Percentiles rank a stretch among this genome's conserved stretches.
Evolutionary conservation across 2,888 invertebrate species (phyloP).

Genomic region (Pseudeuparius sepicola): DNA sequence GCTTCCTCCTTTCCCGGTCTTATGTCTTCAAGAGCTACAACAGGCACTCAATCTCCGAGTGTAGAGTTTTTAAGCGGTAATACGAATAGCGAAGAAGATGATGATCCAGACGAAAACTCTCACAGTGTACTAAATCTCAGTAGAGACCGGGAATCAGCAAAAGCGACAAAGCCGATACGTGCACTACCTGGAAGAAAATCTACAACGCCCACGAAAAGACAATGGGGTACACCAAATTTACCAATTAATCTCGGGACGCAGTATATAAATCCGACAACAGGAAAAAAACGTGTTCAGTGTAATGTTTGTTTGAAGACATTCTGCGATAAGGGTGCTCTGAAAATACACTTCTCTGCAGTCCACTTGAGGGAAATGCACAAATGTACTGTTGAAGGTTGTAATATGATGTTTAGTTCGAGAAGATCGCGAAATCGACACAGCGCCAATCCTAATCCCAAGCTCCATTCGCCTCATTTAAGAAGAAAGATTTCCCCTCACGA

Average conservation of each 20-base stretch:
- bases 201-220: constrained; percentile 66
- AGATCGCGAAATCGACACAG: constrained; percentile 93
- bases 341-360: constrained; percentile 98
- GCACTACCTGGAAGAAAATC: constrained; percentile 50
- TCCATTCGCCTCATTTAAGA: constrained; percentile 90
- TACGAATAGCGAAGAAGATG: constrained; percentile 44
- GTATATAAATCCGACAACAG: constrained; percentile 85
- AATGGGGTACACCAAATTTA: constrained; percentile 65
- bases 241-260: constrained; percentile 80
- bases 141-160: constrained; percentile 42
- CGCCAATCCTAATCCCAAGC: constrained; percentile 96
- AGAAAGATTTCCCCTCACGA: constrained; percentile 92
- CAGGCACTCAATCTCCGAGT: constrained; percentile 43
- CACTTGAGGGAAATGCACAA: constrained; percentile 99
- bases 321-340: constrained; percentile 98
- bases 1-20: constrained; percentile 52
- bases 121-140: constrained; percentile 56
- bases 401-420: constrained; percentile 98
- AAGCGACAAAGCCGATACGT: constrained; percentile 37
- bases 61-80: constrained; percentile 36
- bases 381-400: constrained; percentile 97
- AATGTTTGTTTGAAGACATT: constrained; percentile 98
- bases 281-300: constrained; percentile 95
- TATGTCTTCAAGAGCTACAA: constrained; percentile 44
- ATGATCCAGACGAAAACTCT: constrained; percentile 50